A percentile compares a stretch with the other conserved stretches of the same genome.
Evolutionary conservation across 2,113 vertebrate genomes (phyloP).

Genomic region (Probosciger aterrimus): DNA sequence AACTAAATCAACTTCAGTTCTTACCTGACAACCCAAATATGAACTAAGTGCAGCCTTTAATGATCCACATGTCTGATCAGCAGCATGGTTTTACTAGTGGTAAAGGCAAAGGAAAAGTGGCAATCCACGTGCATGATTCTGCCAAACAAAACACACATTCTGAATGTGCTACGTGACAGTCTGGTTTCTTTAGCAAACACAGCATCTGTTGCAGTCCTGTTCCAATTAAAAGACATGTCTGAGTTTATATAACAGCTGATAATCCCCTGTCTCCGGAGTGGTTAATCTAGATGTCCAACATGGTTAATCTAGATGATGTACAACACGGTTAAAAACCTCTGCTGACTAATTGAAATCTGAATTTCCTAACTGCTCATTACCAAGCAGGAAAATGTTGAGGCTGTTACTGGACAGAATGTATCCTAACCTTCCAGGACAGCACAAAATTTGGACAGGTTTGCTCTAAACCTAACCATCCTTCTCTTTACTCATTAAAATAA

Average conservation of each 20-base stretch:
- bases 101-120: neutral
- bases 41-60: neutral
- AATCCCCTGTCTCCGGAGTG: neutral
- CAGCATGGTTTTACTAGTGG: neutral
- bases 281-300: neutral
- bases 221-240: slow-evolving; percentile 1
- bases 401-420: neutral
- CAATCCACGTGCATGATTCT: neutral
- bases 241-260: neutral
- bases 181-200: neutral
- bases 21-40: neutral
- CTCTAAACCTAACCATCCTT: neutral
- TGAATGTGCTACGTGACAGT: neutral
- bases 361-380: neutral
- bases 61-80: neutral
- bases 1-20: neutral
- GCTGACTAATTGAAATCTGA: neutral
- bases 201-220: neutral
- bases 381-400: neutral
- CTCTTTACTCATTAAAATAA: neutral
- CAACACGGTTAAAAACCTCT: neutral
- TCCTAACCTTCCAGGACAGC: neutral
- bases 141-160: neutral
- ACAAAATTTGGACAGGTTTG: neutral
- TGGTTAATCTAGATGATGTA: slow-evolving; percentile 3